phyloP scores from a whole-genome alignment of 2,888 invertebrate species.

The Disparrhopalites patrizii region DNA sequence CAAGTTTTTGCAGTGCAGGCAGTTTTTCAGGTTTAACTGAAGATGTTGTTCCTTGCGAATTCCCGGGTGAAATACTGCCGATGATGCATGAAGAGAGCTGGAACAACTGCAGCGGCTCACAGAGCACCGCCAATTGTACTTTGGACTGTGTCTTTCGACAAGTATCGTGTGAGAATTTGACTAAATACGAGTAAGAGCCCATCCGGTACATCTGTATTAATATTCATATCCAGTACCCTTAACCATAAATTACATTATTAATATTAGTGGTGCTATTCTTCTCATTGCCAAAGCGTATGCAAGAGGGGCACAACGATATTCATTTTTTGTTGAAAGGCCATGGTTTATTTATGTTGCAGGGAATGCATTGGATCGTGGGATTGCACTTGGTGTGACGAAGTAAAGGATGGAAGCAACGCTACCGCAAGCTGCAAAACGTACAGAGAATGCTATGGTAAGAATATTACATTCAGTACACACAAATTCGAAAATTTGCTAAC shows the following conservation, averaged over 20 bases:
- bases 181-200: conserved; percentile 12
- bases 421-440: conserved; percentile 60
- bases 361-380: conserved; percentile 66
- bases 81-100: conserved; percentile 24
- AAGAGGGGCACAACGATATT: no score
- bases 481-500: no score
- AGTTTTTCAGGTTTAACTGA: conserved; percentile 30
- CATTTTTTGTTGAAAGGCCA: no score
- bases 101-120: neutral
- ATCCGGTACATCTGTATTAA: no score
- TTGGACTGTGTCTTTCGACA: conserved; percentile 6
- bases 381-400: conserved; percentile 85
- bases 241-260: neutral
- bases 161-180: conserved; percentile 4
- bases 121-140: neutral
- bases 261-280: no score
- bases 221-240: neutral
- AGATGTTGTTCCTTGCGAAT: conserved; percentile 32
- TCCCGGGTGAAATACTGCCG: conserved; percentile 32
- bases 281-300: no score
- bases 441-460: conserved; percentile 34
- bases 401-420: conserved; percentile 49
- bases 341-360: conserved; percentile 48
- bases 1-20: conserved; percentile 55
- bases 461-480: neutral